Evolutionary conservation across 2,113 vertebrate genomes (phyloP), one percentile per base, ranked within the genome.

Genomic region (Eptesicus fuscus): DNA sequence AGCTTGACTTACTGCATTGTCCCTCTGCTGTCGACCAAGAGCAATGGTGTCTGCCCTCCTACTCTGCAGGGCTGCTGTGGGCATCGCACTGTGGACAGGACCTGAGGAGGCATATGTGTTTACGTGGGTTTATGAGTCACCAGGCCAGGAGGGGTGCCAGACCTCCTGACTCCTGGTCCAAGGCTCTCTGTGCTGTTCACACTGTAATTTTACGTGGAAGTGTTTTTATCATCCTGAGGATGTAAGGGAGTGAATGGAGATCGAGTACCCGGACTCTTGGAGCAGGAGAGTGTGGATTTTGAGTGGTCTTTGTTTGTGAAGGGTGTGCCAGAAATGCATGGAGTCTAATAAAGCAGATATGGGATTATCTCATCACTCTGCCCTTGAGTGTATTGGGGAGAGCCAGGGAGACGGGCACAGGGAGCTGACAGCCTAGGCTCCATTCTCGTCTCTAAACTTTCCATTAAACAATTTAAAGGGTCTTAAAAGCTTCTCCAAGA

Each of bases 401-500:
- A 86, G 88, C 82, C 49, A 53, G 73, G 90, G 65, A 96, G 92
- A 65, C 8, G 10, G 73, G 82, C 63, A 70, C 78, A 80, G 63
- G 71, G 53, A 80, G 44, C 88, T 76, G 93, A 93, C 94, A 93
- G 92, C 95, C 0, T 23, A 93, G 94, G 88, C 92, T 92, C 94
- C 92, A 23, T 83, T 82, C 95, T 97, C 86, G 5, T 88, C 95
- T 97, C 83, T 56, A 71, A 95, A 96, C 85, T 97, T 89, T 97
- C 96, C 94, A 93, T 96, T 97, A 97, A 96, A 94, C 88, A 97
- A 93, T 97, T 96, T 97, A 95, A 96, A 97, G 95, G 95, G 92
- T 95, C 95, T 97, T 96, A 97, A 97, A 97, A 97, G 96, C 96
- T 96, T 95, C 91, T 97, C 85, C 28, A 95, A 88, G 96, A 97